Evolutionary conservation across 2,797 vertebrate species (phyloP).

Genomic region (Todus mexicanus): DNA sequence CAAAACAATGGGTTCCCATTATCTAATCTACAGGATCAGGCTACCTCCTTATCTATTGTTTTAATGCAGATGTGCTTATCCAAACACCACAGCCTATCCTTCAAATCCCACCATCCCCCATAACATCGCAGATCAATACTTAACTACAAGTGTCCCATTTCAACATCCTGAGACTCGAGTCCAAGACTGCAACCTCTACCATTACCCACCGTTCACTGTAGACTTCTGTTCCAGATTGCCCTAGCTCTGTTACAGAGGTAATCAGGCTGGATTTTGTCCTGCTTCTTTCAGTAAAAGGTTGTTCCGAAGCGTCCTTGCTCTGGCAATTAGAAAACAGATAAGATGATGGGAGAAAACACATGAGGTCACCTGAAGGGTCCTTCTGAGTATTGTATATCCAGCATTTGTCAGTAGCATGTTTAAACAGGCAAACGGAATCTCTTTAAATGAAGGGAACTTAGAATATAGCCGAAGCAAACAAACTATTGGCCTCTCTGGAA

Average conservation of each 20-base stretch:
- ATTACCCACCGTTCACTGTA: neutral
- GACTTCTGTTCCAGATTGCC: neutral
- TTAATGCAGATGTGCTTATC: too few species aligned
- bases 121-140: too few species aligned
- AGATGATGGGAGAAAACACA: neutral
- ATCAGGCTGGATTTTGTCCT: neutral
- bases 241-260: neutral
- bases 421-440: neutral
- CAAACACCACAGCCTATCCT: too few species aligned
- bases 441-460: neutral
- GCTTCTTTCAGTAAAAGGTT: neutral
- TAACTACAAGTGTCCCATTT: too few species aligned
- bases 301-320: neutral
- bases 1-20: too few species aligned
- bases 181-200: neutral
- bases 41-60: too few species aligned
- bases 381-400: neutral
- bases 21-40: too few species aligned
- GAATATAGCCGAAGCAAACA: neutral
- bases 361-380: neutral
- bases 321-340: neutral
- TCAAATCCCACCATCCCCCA: too few species aligned
- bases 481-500: neutral
- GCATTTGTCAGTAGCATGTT: rapidly evolving
- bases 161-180: neutral